Percentiles rank a stretch among this genome's conserved stretches.
Conservation (phyloP, 2,113 vertebrate species). For the Erythrolamprus reginae region DNA sequence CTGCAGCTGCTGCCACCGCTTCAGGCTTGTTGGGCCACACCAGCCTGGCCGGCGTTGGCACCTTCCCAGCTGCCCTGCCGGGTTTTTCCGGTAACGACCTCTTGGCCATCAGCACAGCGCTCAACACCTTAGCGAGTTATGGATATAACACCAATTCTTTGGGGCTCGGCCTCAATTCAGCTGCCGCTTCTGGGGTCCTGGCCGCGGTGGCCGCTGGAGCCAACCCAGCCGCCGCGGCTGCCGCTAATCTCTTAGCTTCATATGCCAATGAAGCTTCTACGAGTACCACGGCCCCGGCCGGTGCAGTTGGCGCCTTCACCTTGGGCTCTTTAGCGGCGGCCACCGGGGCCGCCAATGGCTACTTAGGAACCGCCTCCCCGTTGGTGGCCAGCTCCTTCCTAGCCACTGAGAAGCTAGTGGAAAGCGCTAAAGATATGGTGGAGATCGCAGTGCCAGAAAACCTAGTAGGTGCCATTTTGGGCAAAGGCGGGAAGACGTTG, state of each 20-base stretch:
- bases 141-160: slow-evolving; percentile 93
- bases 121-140: slow-evolving; percentile 91
- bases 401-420: slow-evolving; percentile 83
- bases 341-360: slow-evolving; percentile 83
- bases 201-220: slow-evolving; percentile 85
- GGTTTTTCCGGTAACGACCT: slow-evolving; percentile 90
- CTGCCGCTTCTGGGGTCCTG: slow-evolving; percentile 82
- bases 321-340: slow-evolving; percentile 81
- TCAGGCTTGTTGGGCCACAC: slow-evolving; percentile 86
- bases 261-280: slow-evolving; percentile 83
- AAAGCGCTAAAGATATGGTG: slow-evolving; percentile 88
- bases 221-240: slow-evolving; percentile 85
- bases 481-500: slow-evolving; percentile 91
- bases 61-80: slow-evolving; percentile 84
- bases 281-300: slow-evolving; percentile 69
- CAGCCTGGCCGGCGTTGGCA: slow-evolving; percentile 78
- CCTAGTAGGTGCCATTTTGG: slow-evolving; percentile 91
- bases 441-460: slow-evolving; percentile 93
- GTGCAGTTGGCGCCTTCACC: slow-evolving; percentile 78
- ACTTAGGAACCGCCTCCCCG: slow-evolving; percentile 82
- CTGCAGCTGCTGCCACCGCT: slow-evolving; percentile 72
- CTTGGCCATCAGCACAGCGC: slow-evolving; percentile 88
- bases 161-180: slow-evolving; percentile 86
- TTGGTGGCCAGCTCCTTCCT: slow-evolving; percentile 82
- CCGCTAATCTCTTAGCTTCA: slow-evolving; percentile 85